Base-by-base conservation (phyloP, 1,140 invertebrate species). In the Drosophila suzukii region DNA sequence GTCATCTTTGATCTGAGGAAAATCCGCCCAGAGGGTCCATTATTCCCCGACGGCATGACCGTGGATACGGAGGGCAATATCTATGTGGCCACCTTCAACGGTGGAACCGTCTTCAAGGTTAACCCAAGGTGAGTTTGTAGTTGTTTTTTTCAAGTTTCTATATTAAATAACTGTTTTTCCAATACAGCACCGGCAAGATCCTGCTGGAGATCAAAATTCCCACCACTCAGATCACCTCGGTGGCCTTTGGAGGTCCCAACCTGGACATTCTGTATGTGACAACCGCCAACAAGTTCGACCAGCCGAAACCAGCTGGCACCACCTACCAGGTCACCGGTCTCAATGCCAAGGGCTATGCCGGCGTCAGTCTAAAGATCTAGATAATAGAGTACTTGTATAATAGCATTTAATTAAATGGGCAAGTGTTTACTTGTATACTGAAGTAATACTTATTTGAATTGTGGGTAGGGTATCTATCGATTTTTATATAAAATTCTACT, bases 261-360 rank as follows among this genome's bases (percentile, higher is more conserved):
- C 91, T 96, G 17, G 95, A 97, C 75, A 94, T 95, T 57, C 92
- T 98, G 0, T 97, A 95, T 83, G 96, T 97, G 7, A 97, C 97
- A 0, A 95, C 95, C 0, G 95, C 95, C 0, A 93, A 94, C 3
- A 92, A 95, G 66, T 92, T 94, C 11, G 92, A 94, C 73, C 75
- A 89, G 39, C 94, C 95, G 34, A 93, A 95, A 11, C 92, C 94
- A 8, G 94, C 95, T 46, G 97, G 97, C 8, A 93, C 95, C 57
- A 92, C 97, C 13, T 97, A 96, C 90, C 93, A 94, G 61, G 93
- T 98, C 6, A 94, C 94, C 3, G 95, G 95, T 7, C 92, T 96
- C 15, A 94, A 94, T 8, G 94, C 94, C 1, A 94, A 92, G 61
- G 96, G 96, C 10, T 91, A 56, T 41, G 44, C 85, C 0, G 85